Percentiles rank a stretch among this genome's conserved stretches.
phyloP scores from a whole-genome alignment of 2,888 invertebrate genomes.

The Cephus rjabovi region DNA sequence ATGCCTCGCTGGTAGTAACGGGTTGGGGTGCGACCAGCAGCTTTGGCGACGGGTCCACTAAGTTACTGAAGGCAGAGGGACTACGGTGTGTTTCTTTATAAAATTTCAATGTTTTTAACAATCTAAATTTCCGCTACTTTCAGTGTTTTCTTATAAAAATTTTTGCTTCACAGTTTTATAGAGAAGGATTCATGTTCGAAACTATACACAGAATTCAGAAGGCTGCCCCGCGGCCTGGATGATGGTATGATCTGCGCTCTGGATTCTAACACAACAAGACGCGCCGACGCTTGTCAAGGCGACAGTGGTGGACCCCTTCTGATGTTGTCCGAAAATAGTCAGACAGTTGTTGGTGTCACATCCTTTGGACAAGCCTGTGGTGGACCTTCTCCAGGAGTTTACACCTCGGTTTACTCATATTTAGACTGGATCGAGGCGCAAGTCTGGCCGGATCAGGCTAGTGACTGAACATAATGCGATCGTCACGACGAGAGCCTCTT shows the following conservation, averaged over 20 bases:
- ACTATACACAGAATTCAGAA: conserved; percentile 33
- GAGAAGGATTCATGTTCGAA: conserved; percentile 36
- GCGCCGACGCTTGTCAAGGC: conserved; percentile 53
- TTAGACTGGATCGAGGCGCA: conserved; percentile 58
- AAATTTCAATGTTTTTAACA: neutral
- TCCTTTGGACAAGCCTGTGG: conserved; percentile 57
- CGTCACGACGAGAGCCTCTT: neutral
- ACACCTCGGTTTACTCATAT: conserved; percentile 49
- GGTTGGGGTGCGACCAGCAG: conserved; percentile 53
- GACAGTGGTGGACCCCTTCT: conserved; percentile 60
- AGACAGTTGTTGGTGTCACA: conserved; percentile 51
- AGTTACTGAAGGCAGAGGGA: conserved; percentile 48
- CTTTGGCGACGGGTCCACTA: conserved; percentile 25
- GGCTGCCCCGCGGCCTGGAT: conserved; percentile 48
- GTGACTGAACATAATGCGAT: neutral
- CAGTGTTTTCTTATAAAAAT: neutral
- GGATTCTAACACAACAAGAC: conserved; percentile 40
- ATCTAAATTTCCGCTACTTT: neutral
- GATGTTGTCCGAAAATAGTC: conserved; percentile 30
- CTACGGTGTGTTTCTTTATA: conserved; percentile 40
- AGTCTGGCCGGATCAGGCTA: conserved; percentile 45
- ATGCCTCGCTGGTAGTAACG: conserved; percentile 42
- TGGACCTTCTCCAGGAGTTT: conserved; percentile 46
- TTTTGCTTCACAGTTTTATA: conserved; percentile 37
- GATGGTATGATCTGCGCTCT: conserved; percentile 50